Percentiles rank a stretch among this genome's conserved stretches.
phyloP scores from a whole-genome alignment of 2,113 vertebrate genomes.

The Protomyctophum bolini region DNA sequence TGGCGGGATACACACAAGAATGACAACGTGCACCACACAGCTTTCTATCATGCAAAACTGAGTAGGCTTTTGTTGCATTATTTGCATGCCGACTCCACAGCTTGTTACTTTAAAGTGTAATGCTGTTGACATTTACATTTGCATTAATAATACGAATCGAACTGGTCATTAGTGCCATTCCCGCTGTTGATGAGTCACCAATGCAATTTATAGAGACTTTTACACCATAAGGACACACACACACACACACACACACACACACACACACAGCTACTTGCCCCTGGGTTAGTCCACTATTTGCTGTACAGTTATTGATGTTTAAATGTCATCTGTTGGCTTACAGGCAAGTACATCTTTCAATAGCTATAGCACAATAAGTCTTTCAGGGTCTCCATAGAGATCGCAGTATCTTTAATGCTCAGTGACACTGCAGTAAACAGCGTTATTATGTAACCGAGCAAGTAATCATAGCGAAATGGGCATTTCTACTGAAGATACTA shows the following conservation, averaged over 20 bases:
- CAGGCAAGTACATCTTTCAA: constrained; percentile 30
- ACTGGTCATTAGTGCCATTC: neutral
- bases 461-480: neutral
- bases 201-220: neutral
- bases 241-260: neutral
- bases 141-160: neutral
- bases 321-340: constrained; percentile 45
- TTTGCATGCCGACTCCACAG: neutral
- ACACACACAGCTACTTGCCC: neutral
- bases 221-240: neutral
- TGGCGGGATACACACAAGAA: no score
- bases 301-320: constrained; percentile 17
- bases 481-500: neutral
- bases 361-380: constrained; percentile 20
- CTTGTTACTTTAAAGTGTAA: neutral
- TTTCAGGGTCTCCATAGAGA: constrained; percentile 30
- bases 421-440: constrained; percentile 11
- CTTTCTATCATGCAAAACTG: no score
- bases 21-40: no score
- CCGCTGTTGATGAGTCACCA: neutral
- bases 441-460: constrained; percentile 27
- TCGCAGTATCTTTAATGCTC: constrained; percentile 12
- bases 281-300: constrained; percentile 5
- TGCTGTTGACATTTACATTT: neutral
- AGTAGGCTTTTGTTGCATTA: no score